Percentiles rank a stretch among this genome's conserved stretches.
Evolutionary conservation across 2,797 vertebrate genomes (phyloP).

Genomic region (Chrysolophus pictus): DNA sequence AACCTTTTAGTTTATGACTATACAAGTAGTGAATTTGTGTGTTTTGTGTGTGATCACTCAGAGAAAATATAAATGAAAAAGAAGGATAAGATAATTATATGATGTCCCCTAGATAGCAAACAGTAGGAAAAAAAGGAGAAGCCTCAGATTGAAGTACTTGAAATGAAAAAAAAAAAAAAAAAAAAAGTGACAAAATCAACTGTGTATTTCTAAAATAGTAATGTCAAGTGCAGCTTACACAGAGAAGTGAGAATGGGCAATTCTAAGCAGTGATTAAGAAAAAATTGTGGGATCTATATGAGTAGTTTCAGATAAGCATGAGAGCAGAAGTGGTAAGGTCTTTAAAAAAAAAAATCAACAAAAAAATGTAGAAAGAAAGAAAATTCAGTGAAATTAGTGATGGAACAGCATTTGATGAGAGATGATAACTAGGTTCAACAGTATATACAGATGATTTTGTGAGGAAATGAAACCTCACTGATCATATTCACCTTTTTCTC

Average conservation of each 20-base stretch:
- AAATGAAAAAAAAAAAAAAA: background rate
- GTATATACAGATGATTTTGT: background rate
- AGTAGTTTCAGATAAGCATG: background rate
- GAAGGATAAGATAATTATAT: background rate
- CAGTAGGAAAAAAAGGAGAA: background rate
- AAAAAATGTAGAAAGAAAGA: background rate
- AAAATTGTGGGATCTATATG: background rate
- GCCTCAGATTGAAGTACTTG: background rate
- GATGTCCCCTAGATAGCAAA: background rate
- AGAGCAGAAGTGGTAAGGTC: background rate
- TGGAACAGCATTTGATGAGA: background rate
- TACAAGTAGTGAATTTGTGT: background rate
- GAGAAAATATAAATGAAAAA: background rate
- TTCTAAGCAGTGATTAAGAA: background rate
- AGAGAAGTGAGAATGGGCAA: background rate
- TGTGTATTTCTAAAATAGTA: background rate
- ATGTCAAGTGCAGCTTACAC: background rate
- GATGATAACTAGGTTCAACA: background rate
- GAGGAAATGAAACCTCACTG: background rate
- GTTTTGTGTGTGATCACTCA: background rate
- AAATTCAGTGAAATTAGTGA: background rate
- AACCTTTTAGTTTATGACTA: background rate
- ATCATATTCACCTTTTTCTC: background rate
- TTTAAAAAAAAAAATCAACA: background rate
- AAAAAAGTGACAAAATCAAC: background rate